These are phyloP conservation scores for Prunella strophiata DNA, from an alignment of 2,797 vertebrate species.

Conservation along the genomic window DNA sequence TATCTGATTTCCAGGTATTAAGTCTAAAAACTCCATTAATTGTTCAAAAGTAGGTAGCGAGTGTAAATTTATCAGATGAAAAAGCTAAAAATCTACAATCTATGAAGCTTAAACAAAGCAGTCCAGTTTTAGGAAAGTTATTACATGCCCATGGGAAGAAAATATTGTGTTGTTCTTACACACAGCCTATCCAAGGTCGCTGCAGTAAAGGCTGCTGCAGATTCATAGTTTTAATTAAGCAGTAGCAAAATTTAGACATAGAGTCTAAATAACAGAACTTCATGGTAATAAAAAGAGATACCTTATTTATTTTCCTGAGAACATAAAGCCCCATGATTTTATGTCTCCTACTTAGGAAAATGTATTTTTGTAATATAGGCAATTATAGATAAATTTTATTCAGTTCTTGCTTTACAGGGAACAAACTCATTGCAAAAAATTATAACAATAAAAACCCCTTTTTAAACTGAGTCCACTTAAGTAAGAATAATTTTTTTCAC, in stretches of 20 bases:
- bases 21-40: background rate
- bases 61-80: background rate
- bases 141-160: background rate
- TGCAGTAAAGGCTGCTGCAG: background rate
- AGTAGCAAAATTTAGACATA: background rate
- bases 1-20: background rate
- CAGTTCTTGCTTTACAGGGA: slow-evolving; percentile 38
- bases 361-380: slow-evolving; percentile 34
- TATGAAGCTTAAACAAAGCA: background rate
- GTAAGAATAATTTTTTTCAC: background rate
- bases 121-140: background rate
- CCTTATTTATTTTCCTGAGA: slow-evolving; percentile 62
- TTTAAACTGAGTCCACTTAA: slow-evolving; percentile 33
- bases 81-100: background rate
- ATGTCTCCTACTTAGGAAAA: background rate
- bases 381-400: slow-evolving; percentile 59
- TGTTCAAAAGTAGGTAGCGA: background rate
- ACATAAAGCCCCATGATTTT: slow-evolving; percentile 37
- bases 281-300: slow-evolving; percentile 48
- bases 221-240: slow-evolving; percentile 57
- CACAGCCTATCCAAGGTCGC: background rate
- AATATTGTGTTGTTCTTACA: background rate
- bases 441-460: background rate
- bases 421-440: slow-evolving; percentile 19
- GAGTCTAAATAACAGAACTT: background rate